These are phyloP conservation scores for Zaprionus davidi DNA, from an alignment of 1,140 invertebrate genomes.

Conservation along the genomic window DNA sequence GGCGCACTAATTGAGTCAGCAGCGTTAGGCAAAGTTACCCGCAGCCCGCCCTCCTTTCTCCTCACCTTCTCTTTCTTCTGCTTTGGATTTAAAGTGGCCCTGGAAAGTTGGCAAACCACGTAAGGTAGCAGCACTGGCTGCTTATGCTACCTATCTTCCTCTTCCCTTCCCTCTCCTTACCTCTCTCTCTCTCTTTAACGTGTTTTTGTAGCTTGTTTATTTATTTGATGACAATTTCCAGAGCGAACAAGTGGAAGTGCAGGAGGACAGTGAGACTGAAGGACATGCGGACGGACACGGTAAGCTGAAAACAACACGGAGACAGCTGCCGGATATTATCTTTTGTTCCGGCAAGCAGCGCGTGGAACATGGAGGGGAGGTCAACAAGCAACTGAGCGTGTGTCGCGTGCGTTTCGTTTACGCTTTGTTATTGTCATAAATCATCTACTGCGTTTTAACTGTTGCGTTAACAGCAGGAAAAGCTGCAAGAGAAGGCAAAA, in stretches of 20 bases:
- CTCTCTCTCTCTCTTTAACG: not conserved
- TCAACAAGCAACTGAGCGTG: not conserved
- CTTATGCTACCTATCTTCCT: not conserved
- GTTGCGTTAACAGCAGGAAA: constrained; percentile 4
- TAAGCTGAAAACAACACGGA: not conserved
- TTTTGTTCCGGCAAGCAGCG: constrained; percentile 4
- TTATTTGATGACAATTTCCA: constrained; percentile 4
- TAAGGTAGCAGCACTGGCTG: not conserved
- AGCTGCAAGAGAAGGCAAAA: not conserved
- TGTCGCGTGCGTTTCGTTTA: not conserved
- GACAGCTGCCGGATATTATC: constrained; percentile 9
- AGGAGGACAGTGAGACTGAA: not conserved
- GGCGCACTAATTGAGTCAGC: constrained; percentile 51
- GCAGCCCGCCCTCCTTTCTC: not conserved
- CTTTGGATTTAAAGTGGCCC: not conserved
- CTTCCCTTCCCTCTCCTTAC: not conserved
- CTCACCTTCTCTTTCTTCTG: not conserved
- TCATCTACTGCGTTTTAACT: constrained; percentile 6
- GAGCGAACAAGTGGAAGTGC: not conserved
- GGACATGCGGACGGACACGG: not conserved
- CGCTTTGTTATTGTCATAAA: constrained; percentile 8
- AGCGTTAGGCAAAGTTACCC: constrained; percentile 10
- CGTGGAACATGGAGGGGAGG: not conserved
- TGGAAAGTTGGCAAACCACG: not conserved
- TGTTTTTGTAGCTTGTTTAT: not conserved